Evolutionary conservation across 1,140 invertebrate genomes (phyloP), one percentile per base, ranked within the genome.

Genomic region (Drosophila varians): DNA sequence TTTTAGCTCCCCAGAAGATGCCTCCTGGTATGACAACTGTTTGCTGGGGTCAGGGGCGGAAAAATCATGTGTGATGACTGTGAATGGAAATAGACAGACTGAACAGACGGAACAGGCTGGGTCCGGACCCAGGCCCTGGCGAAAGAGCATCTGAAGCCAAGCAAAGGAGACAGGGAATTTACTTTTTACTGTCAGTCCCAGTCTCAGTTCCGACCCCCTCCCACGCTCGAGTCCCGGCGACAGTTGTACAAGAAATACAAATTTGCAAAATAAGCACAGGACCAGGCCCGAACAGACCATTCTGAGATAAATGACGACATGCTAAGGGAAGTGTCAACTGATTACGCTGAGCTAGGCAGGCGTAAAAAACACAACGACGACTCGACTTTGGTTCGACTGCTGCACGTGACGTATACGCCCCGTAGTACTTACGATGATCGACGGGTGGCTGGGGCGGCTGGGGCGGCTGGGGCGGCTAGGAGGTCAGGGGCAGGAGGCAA

Each of bases 211-310:
- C 36, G 36, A 12, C 36, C 6, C 12, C 36, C 28, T 31, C 21
- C n/a, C 5, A 12, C 43, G 43, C 56, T 23, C 42, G 23, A 18
- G 12, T 71, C 34, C 43, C 82, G 60, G 46, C 82, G 82, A 86
- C 82, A 86, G 82, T 86, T 87, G 82, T 86, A 86, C 83, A 86
- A 86, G 82, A 86, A 86, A 86, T 86, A 82, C 74, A 86, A 86
- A 86, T 86, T 86, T 86, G 82, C 82, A 86, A 88, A 82, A 87
- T 86, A 86, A 86, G 82, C 82, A 86, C 5, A 43, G 28, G 75
- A 72, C 51, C 42, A 58, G 70, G 34, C 34, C 49, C 14, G 38
- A 42, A 42, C 38, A 42, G 38, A 42, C 66, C 80, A 66, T 61
- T 80, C 71, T 69, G 69, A 76, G 73, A 86, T 82, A 87, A 87